Evolutionary conservation across 2,797 vertebrate species (phyloP).

Genomic region (Cossypha dichroa): DNA sequence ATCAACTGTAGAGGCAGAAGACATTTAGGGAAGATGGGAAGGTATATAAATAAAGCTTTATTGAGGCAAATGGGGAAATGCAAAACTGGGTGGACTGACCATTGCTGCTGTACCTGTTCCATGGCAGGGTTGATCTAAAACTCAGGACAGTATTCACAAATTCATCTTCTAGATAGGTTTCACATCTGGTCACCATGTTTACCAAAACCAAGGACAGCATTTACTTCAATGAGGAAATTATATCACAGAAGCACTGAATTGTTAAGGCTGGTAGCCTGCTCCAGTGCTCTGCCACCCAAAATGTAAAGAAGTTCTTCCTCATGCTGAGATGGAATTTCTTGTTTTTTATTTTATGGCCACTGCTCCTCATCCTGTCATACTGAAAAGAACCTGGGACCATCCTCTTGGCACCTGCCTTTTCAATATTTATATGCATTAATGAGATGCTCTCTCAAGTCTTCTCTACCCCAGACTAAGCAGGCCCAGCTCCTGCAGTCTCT

Average conservation of each 20-base stretch:
- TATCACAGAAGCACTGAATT: not conserved
- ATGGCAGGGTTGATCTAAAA: not conserved
- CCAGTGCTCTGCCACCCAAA: not conserved
- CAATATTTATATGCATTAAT: not conserved
- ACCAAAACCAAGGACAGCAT: not conserved
- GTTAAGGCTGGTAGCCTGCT: not conserved
- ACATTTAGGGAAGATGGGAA: not conserved
- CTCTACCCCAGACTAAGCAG: not conserved
- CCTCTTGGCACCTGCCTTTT: too few species aligned
- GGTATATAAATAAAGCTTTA: not conserved
- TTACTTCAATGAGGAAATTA: not conserved
- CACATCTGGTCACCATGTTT: not conserved
- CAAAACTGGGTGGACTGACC: not conserved
- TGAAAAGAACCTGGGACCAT: not conserved
- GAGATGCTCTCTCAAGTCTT: not conserved
- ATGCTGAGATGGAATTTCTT: not conserved
- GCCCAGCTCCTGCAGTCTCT: accelerated
- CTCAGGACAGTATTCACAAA: not conserved
- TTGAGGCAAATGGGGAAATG: not conserved
- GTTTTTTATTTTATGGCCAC: not conserved
- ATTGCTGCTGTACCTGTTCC: not conserved
- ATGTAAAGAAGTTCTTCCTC: not conserved
- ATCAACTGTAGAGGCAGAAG: not conserved
- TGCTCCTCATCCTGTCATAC: not conserved
- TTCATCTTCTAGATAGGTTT: not conserved